These are phyloP conservation scores for Agrotis puta DNA, from an alignment of 2,888 invertebrate species.

Conservation along the genomic window DNA sequence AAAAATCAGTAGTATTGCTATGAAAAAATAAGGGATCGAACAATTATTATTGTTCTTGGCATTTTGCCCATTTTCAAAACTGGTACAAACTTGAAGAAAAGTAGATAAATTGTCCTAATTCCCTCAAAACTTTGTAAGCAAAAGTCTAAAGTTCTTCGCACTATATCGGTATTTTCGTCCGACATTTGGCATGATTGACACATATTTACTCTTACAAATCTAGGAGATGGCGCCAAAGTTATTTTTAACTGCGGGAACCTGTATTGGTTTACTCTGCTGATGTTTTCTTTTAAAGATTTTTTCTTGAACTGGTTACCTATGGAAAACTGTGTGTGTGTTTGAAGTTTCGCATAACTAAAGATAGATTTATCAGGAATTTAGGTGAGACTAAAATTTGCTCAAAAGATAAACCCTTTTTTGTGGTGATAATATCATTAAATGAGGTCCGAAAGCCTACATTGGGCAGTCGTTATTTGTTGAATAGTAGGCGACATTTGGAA, in stretches of 20 bases:
- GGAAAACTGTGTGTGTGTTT: not conserved
- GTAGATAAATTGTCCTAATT: slow-evolving; percentile 47
- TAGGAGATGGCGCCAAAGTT: slow-evolving; percentile 64
- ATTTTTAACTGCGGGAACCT: slow-evolving; percentile 62
- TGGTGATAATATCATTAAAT: not conserved
- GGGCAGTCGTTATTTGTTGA: too few relatives aligned
- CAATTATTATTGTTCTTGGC: slow-evolving; percentile 1
- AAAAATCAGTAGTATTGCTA: not conserved
- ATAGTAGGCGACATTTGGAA: too few relatives aligned
- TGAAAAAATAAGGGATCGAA: too few relatives aligned
- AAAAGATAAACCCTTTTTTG: too few relatives aligned
- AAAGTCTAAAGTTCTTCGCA: slow-evolving; percentile 48
- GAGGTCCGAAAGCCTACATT: too few relatives aligned
- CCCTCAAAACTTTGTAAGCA: slow-evolving; percentile 35
- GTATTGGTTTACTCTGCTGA: slow-evolving; percentile 54
- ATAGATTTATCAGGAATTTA: not conserved
- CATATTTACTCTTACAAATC: slow-evolving; percentile 67
- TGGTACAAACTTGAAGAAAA: slow-evolving; percentile 20
- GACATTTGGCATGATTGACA: slow-evolving; percentile 68
- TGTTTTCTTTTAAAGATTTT: slow-evolving; percentile 31
- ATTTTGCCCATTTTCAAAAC: not conserved
- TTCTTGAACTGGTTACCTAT: not conserved
- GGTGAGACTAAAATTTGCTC: not conserved
- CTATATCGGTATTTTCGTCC: slow-evolving; percentile 61
- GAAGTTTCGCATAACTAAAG: not conserved